Base-by-base conservation (phyloP, 2,113 vertebrate genomes). In the Colaptes auratus region DNA sequence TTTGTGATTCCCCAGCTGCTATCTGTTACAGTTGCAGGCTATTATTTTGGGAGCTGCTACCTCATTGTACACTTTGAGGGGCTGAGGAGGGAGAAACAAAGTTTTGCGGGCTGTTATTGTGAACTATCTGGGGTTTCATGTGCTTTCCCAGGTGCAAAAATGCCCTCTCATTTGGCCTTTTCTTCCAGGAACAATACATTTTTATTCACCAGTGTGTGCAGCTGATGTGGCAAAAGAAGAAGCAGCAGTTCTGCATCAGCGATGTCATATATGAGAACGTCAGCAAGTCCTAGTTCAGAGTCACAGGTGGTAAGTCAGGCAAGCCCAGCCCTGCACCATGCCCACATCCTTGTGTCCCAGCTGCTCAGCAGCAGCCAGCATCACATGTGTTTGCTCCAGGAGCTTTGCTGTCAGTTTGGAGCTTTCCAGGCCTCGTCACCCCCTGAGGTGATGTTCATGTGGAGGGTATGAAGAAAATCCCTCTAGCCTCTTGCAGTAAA, bases 171-270 rank as follows among this genome's bases (percentile, higher is more conserved):
- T 70, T 56, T 89, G 36, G 3, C 77, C 16, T 91, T 88, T 60
- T 53, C 81, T 86, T 53, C 7, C 88, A 99, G 99, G 99, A 99
- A 85, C 99, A 99, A 96, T 99, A 98, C 69, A 98, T 99, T 78
- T 99, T 99, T 96, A 99, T 99, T 93, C 99, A 99, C 74, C 99
- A 99, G 96, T 99, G 99, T 23, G 98, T 99, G 86, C 98, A 99
- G 61, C 91, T 99, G 79, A 99, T 99, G 99, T 99, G 99, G 99
- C 98, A 98, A 87, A 99, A 99, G 98, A 99, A 99, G 97, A 99
- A 99, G 94, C 98, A 99, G 96, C 98, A 99, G 92, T 98, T 98
- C 82, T 97, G 98, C 95, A 98, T 98, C 97, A 99, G 98, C 0
- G 99, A 99, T 7, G 98, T 99, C 96, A 99, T 99, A 96, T 99